These are phyloP conservation scores for Amphiprion ocellaris DNA, from an alignment of 2,113 vertebrate species.

Conservation along the genomic window DNA sequence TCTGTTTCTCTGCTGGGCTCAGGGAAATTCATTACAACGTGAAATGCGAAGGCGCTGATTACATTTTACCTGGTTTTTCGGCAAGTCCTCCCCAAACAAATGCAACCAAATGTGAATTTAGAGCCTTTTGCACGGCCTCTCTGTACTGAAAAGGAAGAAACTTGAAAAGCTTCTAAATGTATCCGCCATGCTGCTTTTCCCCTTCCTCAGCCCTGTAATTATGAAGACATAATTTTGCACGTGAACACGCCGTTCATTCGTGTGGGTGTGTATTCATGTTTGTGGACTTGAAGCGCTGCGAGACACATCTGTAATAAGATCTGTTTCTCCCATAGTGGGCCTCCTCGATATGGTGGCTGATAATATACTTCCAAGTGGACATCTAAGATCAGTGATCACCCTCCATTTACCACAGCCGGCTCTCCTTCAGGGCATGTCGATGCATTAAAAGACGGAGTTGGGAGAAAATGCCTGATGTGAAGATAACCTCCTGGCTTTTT, in stretches of 20 bases:
- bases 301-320: slow-evolving; percentile 60
- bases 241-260: slow-evolving; percentile 16
- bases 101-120: slow-evolving; percentile 15
- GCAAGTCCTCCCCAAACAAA: slow-evolving; percentile 20
- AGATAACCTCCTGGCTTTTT: slow-evolving; percentile 69
- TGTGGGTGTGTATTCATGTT: not conserved
- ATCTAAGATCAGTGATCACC: slow-evolving; percentile 71
- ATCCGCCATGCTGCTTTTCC: not conserved
- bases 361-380: slow-evolving; percentile 62
- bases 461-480: slow-evolving; percentile 62
- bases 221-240: slow-evolving; percentile 19
- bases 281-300: not conserved
- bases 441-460: slow-evolving; percentile 52
- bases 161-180: slow-evolving; percentile 31
- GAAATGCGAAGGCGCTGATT: slow-evolving; percentile 66
- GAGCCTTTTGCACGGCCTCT: not conserved
- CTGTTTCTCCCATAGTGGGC: slow-evolving; percentile 38
- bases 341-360: slow-evolving; percentile 52
- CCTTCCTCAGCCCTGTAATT: not conserved
- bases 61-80: slow-evolving; percentile 38
- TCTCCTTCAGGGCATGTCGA: slow-evolving; percentile 56
- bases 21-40: slow-evolving; percentile 10
- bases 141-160: slow-evolving; percentile 13
- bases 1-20: not conserved
- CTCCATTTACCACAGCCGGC: slow-evolving; percentile 62